Base-by-base conservation (phyloP, 2,797 vertebrate genomes). In the Liparis tanakae region DNA sequence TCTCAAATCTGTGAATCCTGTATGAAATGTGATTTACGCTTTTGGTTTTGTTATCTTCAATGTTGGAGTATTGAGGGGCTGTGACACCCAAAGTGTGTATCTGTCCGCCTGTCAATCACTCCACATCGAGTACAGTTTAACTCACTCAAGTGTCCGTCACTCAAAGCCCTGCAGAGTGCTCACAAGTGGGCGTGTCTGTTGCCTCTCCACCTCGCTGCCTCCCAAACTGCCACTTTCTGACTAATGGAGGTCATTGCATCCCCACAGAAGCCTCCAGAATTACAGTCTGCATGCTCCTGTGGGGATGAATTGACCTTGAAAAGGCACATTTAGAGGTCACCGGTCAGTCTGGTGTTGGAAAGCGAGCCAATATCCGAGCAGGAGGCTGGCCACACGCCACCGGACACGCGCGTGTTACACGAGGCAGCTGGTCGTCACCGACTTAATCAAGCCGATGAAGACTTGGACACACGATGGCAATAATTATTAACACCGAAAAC, bases 231-330 rank as follows among this genome's bases (percentile, higher is more conserved):
- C 64, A 30, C 66, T 73, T 69, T 22, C 61, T 77, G 62, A 67
- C 58, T 53, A 71, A 82, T 63, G 69, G 74, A 67, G n/a, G n/a
- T n/a, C n/a, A n/a, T n/a, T n/a, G n/a, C n/a, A n/a, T n/a, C n/a
- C n/a, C n/a, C n/a, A n/a, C n/a, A n/a, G n/a, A n/a, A n/a, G n/a
- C n/a, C n/a, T n/a, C n/a, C n/a, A n/a, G n/a, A 30, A 30, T 30
- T 30, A 30, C 25, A 10, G 37, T 46, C 66, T 59, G 74, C 25
- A 30, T 4, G 25, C 54, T 36, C 46, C 62, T 70, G 53, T 22
- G 37, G 20, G 50, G 48, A 59, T 72, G 71, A 67, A 63, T 70
- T 54, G 72, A 84, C 83, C 79, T 76, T 60, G 54, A 51, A 51
- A 80, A 75, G 43, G 55, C 20, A 50, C 41, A 65, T 72, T 22